Conservation (phyloP, 2,113 vertebrate species). For the Tetrao urogallus region DNA sequence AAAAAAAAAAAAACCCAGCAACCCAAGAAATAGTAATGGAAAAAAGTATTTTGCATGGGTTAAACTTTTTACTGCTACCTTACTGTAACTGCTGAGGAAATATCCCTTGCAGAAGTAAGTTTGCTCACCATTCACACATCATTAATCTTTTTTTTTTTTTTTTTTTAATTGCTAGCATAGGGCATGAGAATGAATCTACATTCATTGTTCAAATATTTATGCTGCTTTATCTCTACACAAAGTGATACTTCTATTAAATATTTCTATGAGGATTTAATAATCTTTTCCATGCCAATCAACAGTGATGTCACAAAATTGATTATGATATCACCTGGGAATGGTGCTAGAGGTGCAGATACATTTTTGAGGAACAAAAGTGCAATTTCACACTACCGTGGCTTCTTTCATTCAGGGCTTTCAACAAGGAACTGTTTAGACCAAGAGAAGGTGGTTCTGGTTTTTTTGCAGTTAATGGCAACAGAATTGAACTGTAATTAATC, state of each 20-base stretch:
- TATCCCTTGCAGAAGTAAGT: neutral
- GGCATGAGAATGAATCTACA: neutral
- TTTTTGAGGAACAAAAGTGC: neutral
- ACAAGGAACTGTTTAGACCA: constrained; percentile 11
- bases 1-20: neutral
- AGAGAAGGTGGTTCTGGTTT: neutral
- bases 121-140: neutral
- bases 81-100: neutral
- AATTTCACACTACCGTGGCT: neutral
- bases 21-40: neutral
- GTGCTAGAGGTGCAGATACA: neutral
- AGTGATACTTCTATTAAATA: neutral
- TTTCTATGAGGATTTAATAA: neutral
- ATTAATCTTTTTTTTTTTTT: neutral
- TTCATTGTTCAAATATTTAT: neutral
- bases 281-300: neutral
- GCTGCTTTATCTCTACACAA: neutral
- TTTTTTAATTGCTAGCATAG: neutral
- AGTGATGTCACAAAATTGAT: constrained; percentile 45
- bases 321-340: constrained; percentile 28
- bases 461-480: neutral
- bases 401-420: constrained; percentile 15
- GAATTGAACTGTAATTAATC: constrained; percentile 19
- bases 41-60: neutral
- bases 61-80: neutral